These are phyloP conservation scores for Oscheius sp. DNA, from an alignment of 2,888 invertebrate genomes.

Conservation along the genomic window DNA sequence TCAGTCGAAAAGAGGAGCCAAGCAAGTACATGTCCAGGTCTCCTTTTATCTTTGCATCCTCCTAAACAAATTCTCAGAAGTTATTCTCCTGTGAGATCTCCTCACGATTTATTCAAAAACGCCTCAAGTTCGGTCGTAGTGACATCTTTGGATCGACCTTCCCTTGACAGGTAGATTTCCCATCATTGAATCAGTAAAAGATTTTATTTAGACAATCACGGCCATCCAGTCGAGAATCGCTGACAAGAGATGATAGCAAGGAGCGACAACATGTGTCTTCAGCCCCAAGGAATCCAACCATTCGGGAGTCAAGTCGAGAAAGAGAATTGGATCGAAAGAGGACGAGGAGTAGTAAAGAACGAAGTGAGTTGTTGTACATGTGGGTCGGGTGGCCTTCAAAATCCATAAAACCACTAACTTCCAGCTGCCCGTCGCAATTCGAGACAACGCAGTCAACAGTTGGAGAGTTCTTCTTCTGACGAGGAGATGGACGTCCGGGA, in stretches of 20 bases:
- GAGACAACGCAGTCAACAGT: slow-evolving; percentile 45
- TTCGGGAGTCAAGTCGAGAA: slow-evolving; percentile 45
- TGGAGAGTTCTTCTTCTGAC: slow-evolving; percentile 40
- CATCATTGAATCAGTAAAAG: neutral
- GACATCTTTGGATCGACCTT: neutral
- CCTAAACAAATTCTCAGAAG: too few species aligned
- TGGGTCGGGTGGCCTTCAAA: neutral
- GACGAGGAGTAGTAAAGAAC: slow-evolving; percentile 38
- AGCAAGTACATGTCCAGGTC: slow-evolving; percentile 30
- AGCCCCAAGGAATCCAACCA: slow-evolving; percentile 40
- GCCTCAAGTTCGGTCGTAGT: neutral
- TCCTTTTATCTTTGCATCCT: too few species aligned
- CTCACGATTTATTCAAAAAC: slow-evolving; percentile 29
- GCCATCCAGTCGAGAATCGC: slow-evolving; percentile 25
- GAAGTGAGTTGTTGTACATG: slow-evolving; percentile 34
- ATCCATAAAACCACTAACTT: slow-evolving; percentile 12
- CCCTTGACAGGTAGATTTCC: neutral
- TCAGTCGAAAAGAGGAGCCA: neutral
- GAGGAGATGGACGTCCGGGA: slow-evolving; percentile 39
- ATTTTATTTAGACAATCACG: slow-evolving; percentile 4
- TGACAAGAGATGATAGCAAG: slow-evolving; percentile 25
- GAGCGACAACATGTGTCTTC: slow-evolving; percentile 29
- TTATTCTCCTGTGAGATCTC: slow-evolving; percentile 31
- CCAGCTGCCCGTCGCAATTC: slow-evolving; percentile 54
- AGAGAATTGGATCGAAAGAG: slow-evolving; percentile 37